phyloP scores from a whole-genome alignment of 2,888 invertebrate species.

The Eupithecia inturbata region DNA sequence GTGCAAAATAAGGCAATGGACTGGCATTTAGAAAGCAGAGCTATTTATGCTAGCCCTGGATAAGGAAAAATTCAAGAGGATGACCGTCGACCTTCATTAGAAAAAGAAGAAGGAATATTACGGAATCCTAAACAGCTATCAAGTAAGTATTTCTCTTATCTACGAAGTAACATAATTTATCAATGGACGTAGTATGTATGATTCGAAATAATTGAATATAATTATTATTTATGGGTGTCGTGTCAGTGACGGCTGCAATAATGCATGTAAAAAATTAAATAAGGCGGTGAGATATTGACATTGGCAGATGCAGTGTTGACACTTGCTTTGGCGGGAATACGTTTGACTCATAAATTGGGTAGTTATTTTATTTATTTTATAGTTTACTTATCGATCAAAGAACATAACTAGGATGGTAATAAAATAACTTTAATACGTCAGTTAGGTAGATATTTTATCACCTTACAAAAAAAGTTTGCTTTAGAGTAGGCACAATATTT shows the following conservation, averaged over 20 bases:
- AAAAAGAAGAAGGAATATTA: background rate
- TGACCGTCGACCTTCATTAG: no score
- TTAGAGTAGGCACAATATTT: no score
- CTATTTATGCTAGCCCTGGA: no score
- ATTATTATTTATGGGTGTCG: slow-evolving; percentile 8
- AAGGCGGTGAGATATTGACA: slow-evolving; percentile 11
- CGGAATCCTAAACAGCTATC: slow-evolving; percentile 2
- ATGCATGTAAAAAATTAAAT: slow-evolving; percentile 10
- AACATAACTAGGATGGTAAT: no score
- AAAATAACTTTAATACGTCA: no score
- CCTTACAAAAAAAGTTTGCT: no score
- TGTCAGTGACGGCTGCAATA: slow-evolving; percentile 4
- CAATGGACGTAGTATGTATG: slow-evolving; percentile 1
- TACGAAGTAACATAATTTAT: slow-evolving; percentile 7
- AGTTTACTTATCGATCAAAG: background rate
- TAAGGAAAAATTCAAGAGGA: no score
- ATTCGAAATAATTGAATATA: slow-evolving; percentile 8
- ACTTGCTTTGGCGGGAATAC: background rate
- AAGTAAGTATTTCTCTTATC: background rate
- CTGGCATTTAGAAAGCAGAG: no score
- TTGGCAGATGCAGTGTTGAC: slow-evolving; percentile 6
- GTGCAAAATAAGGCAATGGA: no score
- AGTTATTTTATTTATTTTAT: background rate
- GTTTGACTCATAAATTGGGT: no score
- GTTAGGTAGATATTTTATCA: no score